Base-by-base conservation (phyloP, 1,140 invertebrate species). In the Aphaenogaster ashmeadi region DNA sequence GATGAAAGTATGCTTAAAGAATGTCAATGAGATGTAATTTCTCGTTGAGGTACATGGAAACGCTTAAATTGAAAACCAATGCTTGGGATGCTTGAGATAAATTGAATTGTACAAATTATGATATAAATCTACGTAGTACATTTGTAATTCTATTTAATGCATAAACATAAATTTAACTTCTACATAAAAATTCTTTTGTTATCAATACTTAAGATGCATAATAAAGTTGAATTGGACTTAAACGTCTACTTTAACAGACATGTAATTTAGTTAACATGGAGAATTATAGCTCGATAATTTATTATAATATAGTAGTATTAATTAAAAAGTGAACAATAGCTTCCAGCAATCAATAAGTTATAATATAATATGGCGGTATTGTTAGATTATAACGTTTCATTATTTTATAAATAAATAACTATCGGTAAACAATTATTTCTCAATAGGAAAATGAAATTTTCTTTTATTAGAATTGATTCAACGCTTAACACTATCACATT, bases 321-420 rank as follows among this genome's bases (percentile, higher is more conserved):
- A 66, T 78, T 44, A 8, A 36, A 80, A 52, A 36, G 21, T 52
- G n/a, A 80, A 52, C n/a, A 58, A 50, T 50, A 62, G 21, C 11
- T 47, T 56, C 58, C 52, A 69, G 15, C 8, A 71, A n/a, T 81
- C 8, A 36, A 50, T 54, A 58, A 56, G 13, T 80, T 80, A 69
- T 9, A 54, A 44, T 56, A 71, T 38, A 27, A 50, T 62, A 27
- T 71, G 7, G 2, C 15, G 72, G 5, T 3, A 69, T 0, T 58
- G 15, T 71, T 13, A 18, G 0, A 71, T 69, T 41, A 81, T 41
- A 69, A 8, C 0, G 11, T 1, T 47, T 52, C 2, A 66, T 47
- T 47, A 78, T 62, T 36, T 3, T 79, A 60, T 62, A 80, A 56
- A 58, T 58, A 71, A 71, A 81, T 71, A 56, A 71, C 8, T 81